Base-by-base conservation (phyloP, 2,113 vertebrate genomes). In the Pyxicephalus adspersus region DNA sequence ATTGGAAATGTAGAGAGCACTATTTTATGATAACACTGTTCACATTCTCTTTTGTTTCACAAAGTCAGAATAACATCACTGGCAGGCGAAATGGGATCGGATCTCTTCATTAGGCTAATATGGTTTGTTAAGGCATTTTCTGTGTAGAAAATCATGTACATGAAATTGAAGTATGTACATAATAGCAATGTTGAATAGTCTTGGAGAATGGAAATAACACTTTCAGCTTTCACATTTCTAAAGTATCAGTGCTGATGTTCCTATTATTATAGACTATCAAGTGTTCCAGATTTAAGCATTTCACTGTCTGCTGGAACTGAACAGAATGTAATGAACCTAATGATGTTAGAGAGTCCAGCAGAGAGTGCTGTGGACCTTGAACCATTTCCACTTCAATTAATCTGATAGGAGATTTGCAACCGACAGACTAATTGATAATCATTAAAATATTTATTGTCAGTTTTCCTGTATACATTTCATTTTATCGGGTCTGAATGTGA, bases 51-150 rank as follows among this genome's bases (percentile, higher is more conserved):
- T 38, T 52, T 51, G 20, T 54, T 67, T 55, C 25, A 67, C 23
- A 67, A 29, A 66, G 51, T 77, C 61, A 65, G 54, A 77, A 71
- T 64, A 64, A 28, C 15, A 66, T 34, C 51, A 67, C 8, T 55
- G 54, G 28, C 52, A 66, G 50, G 26, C 25, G 22, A 78, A 28
- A 57, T 26, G n/a, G 63, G 15, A 66, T 78, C 45, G 20, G 64
- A 78, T 78, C 63, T 34, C 60, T 78, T 78, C 76, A 78, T 78
- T 78, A 78, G 31, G n/a, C 50, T 65, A 78, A 78, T 78, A 66
- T 66, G 50, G 76, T 67, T 57, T 78, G 64, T 78, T 57, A 78
- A 66, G 76, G 51, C 45, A 78, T 78, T 66, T 78, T 38, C 64
- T 38, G 26, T 23, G 25, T 55, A 38, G 50, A 78, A 57, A 57